Conservation (phyloP, 2,113 vertebrate genomes). For the Myxocyprinus asiaticus region DNA sequence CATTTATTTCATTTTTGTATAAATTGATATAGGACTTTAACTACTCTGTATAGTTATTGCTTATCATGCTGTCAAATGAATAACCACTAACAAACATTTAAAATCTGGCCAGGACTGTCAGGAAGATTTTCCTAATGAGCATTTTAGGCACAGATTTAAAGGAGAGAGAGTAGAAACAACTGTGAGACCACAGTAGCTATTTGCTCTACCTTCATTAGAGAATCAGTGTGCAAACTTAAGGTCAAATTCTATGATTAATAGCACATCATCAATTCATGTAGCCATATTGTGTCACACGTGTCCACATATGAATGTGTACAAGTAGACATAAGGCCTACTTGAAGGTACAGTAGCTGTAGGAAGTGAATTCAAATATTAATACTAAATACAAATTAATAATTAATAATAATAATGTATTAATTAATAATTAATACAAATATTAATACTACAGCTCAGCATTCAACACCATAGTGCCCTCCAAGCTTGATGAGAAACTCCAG, state of each 20-base stretch:
- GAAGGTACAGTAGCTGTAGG: too few relatives aligned
- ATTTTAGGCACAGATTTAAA: neutral
- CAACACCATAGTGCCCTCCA: too few relatives aligned
- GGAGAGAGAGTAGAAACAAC: neutral
- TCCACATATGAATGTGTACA: too few relatives aligned
- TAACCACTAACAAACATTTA: conserved; percentile 5
- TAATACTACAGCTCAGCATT: too few relatives aligned
- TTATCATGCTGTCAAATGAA: conserved; percentile 5
- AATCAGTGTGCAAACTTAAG: neutral
- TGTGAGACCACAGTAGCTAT: too few relatives aligned
- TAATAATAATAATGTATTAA: too few relatives aligned
- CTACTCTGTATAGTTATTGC: neutral
- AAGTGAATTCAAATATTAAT: too few relatives aligned
- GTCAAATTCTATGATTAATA: neutral
- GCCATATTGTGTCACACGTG: neutral
- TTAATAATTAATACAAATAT: too few relatives aligned
- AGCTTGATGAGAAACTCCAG: too few relatives aligned
- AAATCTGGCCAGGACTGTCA: conserved; percentile 1
- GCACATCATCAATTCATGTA: conserved; percentile 12
- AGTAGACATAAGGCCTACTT: too few relatives aligned
- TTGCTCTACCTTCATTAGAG: conserved; percentile 3
- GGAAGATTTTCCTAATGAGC: neutral
- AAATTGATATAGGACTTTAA: neutral
- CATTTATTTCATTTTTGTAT: neutral
- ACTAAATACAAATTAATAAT: too few relatives aligned